phyloP scores from a whole-genome alignment of 2,113 vertebrate genomes.

The Microtus ochrogaster region DNA sequence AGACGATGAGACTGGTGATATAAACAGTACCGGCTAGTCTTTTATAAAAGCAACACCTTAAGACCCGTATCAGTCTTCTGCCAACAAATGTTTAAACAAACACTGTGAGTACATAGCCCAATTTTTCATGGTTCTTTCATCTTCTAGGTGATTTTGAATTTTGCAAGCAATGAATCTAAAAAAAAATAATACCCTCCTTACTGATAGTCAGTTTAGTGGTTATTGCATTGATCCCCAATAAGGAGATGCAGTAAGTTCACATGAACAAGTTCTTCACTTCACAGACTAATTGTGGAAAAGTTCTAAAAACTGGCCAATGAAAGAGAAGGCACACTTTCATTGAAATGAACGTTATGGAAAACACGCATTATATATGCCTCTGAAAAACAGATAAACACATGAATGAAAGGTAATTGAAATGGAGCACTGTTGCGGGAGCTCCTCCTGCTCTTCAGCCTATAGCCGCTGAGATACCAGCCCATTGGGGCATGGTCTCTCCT shows the following conservation, averaged over 20 bases:
- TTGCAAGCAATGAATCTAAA: neutral
- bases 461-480: too few species aligned
- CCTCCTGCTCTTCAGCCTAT: too few species aligned
- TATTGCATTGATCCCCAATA: neutral
- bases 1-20: neutral
- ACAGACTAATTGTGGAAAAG: neutral
- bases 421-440: neutral
- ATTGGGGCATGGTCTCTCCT: too few species aligned
- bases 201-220: neutral
- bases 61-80: neutral
- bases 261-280: slow-evolving; percentile 10
- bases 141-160: neutral
- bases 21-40: neutral
- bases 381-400: neutral
- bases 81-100: slow-evolving; percentile 15
- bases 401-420: neutral
- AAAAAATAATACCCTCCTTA: neutral
- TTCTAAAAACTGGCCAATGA: neutral
- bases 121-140: neutral
- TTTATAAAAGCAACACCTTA: slow-evolving; percentile 24
- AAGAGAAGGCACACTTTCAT: slow-evolving; percentile 23
- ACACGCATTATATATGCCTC: neutral
- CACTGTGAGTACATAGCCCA: neutral
- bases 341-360: neutral
- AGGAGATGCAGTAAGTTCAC: slow-evolving; percentile 2